phyloP scores from a whole-genome alignment of 2,797 vertebrate genomes.

The Leptodactylus fallax region DNA sequence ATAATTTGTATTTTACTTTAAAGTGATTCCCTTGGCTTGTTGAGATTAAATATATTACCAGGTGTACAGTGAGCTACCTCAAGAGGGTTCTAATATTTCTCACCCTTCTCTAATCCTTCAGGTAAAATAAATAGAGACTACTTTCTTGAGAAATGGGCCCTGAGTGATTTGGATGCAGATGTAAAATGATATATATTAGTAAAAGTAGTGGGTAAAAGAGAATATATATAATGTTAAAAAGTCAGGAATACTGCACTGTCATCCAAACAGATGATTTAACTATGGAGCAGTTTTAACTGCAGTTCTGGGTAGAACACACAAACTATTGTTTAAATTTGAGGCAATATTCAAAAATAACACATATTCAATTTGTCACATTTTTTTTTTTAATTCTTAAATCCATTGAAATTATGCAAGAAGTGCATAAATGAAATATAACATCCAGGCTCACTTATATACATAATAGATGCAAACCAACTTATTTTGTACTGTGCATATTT shows the following conservation, averaged over 20 bases:
- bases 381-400: no score
- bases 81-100: not conserved
- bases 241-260: not conserved
- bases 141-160: not conserved
- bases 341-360: not conserved
- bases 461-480: no score
- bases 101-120: not conserved
- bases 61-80: not conserved
- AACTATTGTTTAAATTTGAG: not conserved
- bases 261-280: not conserved
- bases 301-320: not conserved
- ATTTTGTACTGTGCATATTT: no score
- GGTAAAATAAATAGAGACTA: not conserved
- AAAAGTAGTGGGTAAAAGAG: not conserved
- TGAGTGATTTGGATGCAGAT: not conserved
- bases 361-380: not conserved
- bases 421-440: not conserved
- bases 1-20: conserved; percentile 30
- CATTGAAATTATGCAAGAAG: no score
- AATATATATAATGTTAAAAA: not conserved
- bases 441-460: not conserved
- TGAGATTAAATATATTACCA: conserved; percentile 29
- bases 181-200: not conserved
- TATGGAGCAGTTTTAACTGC: not conserved
- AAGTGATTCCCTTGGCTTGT: conserved; percentile 24